These are phyloP conservation scores for Parazoanthus darwini DNA, from an alignment of 92 coral and sea anemone species.

Conservation along the genomic window DNA sequence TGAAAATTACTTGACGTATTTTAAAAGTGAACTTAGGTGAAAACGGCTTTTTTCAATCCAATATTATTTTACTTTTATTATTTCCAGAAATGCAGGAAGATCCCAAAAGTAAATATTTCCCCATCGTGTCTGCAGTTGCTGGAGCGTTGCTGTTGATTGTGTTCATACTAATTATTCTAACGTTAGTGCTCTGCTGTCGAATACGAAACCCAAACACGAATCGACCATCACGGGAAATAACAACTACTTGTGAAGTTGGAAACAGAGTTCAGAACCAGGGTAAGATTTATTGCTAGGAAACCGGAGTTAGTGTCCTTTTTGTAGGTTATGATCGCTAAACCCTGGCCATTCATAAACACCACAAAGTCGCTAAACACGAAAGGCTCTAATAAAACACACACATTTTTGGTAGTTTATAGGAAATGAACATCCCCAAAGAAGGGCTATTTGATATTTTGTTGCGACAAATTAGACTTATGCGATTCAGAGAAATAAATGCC, in stretches of 20 bases:
- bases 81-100: constrained; percentile 2
- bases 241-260: not conserved
- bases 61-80: not conserved
- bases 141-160: not conserved
- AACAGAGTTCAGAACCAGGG: not conserved
- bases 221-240: not conserved
- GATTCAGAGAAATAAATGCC: no score
- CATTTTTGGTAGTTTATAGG: no score
- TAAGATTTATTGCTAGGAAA: not conserved
- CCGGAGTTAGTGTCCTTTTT: no score
- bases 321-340: no score
- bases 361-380: no score
- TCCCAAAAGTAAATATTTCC: not conserved
- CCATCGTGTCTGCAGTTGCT: constrained; percentile 26
- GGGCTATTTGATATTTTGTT: no score
- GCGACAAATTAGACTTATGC: no score
- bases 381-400: no score
- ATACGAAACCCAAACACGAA: not conserved
- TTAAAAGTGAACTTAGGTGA: not conserved
- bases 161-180: not conserved
- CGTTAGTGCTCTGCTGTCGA: not conserved
- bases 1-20: no score
- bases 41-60: not conserved
- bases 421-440: no score
- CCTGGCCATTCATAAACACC: no score